A percentile compares a stretch with the other conserved stretches of the same genome.
These are phyloP conservation scores for Thunnus albacares DNA, from an alignment of 2,797 vertebrate species.

Conservation along the genomic window DNA sequence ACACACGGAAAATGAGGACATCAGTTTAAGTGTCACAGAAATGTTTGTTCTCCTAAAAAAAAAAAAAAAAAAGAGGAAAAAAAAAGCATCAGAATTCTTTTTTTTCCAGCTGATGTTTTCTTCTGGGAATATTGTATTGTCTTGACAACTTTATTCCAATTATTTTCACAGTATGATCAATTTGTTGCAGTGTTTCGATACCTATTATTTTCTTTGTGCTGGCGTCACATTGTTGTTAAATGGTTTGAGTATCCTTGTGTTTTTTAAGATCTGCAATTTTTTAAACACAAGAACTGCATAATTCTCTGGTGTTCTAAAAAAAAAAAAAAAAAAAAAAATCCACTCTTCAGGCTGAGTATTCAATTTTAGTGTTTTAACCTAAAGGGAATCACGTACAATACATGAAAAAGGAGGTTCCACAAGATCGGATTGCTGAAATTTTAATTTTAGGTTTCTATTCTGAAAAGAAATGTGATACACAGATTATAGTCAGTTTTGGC, in stretches of 20 bases:
- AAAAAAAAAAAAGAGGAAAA: constrained; percentile 42
- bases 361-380: constrained; percentile 32
- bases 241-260: constrained; percentile 9
- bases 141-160: constrained; percentile 70
- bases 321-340: background rate
- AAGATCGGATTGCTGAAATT: constrained; percentile 44
- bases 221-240: constrained; percentile 15
- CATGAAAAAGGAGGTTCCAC: constrained; percentile 53
- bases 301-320: background rate
- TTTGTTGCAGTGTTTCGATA: constrained; percentile 27
- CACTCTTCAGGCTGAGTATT: constrained; percentile 18
- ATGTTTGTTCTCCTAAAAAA: constrained; percentile 59
- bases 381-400: constrained; percentile 20
- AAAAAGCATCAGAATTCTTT: constrained; percentile 28
- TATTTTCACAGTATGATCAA: constrained; percentile 52
- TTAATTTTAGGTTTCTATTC: constrained; percentile 61
- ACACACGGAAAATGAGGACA: constrained; percentile 72
- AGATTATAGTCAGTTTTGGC: constrained; percentile 64
- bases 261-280: background rate
- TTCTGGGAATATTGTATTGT: constrained; percentile 45
- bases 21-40: constrained; percentile 71
- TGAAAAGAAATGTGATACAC: constrained; percentile 51
- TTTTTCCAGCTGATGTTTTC: constrained; percentile 43
- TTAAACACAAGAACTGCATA: constrained; percentile 17
- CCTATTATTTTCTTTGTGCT: background rate